Evolutionary conservation across 2,888 invertebrate species (phyloP), one percentile per base, ranked within the genome.

Genomic region (Micoletzkya japonica): DNA sequence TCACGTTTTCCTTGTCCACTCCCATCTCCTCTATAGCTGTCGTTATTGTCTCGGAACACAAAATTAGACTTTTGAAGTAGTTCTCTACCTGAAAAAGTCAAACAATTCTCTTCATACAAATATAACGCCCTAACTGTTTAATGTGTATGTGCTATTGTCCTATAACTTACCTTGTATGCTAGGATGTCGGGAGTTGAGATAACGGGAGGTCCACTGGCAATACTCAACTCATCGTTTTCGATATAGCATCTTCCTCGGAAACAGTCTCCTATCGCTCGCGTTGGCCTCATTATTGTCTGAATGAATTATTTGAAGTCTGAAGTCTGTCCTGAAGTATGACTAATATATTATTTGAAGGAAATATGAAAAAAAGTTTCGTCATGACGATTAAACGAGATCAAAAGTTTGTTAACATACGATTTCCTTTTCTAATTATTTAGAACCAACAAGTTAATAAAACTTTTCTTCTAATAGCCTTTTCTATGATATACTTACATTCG

Each of bases 211-310:
- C 72, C 70, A 34, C 49, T 72, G 0, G 76, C 76, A 32, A 64
- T 66, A 10, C 52, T 59, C 24, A 76, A 76, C 3, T 61, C 72
- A 10, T 69, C 61, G 1, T 71, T 72, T 36, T 80, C 78, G 3
- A 72, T 69, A 26, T 73, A 80, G 7, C 73, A 44, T 52, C 69
- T 66, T 2, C 72, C 75, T 26, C 80, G 68, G 58, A 74, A 75
- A 10, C 73, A 72, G 59, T 80, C 78, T 0, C 80, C 80, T 37
- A 80, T 73, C 1, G 75, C 76, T 58, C 80, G 57, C 0, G 80
- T 76, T 10, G 80, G 78, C 36, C 72, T 71, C 2, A 68, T 14
- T 10, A 78, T 73, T 10, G 24, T 49, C 78, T 78, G 67, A 26
- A 74, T 71, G 36, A 49, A 24, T 26, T 2, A 49, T 20, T n/a